These are phyloP conservation scores for Phalangium opilio DNA, from an alignment of 2,888 invertebrate genomes.

Conservation along the genomic window DNA sequence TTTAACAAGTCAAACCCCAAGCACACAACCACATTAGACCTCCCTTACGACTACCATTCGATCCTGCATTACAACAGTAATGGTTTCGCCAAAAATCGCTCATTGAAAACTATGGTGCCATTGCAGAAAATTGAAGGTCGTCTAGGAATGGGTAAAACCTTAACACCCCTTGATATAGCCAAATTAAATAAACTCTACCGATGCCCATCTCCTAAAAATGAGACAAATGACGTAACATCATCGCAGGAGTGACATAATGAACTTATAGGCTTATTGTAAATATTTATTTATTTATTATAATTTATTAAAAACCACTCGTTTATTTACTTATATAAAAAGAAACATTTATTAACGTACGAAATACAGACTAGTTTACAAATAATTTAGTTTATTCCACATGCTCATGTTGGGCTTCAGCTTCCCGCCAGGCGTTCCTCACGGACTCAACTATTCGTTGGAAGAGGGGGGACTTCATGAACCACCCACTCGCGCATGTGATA, in stretches of 20 bases:
- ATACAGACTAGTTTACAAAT: conserved; percentile 1
- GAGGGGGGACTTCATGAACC: conserved; percentile 56
- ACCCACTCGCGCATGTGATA: conserved; percentile 51
- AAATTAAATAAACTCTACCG: conserved; percentile 15
- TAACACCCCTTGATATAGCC: conserved; percentile 12
- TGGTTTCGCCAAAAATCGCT: conserved; percentile 10
- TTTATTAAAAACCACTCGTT: too few species aligned
- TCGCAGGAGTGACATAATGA: too few species aligned
- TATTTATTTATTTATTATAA: too few species aligned
- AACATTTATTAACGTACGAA: background rate
- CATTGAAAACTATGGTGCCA: conserved; percentile 10
- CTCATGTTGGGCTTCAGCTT: conserved; percentile 66
- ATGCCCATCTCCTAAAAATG: conserved; percentile 1
- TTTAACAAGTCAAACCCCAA: conserved; percentile 11
- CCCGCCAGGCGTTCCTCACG: conserved; percentile 70
- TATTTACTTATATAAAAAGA: too few species aligned
- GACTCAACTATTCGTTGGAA: conserved; percentile 67
- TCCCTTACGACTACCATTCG: conserved; percentile 12
- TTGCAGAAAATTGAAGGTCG: background rate
- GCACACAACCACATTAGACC: conserved; percentile 12
- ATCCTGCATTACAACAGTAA: conserved; percentile 13
- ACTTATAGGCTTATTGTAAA: too few species aligned
- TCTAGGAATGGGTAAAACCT: conserved; percentile 5
- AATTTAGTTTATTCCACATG: conserved; percentile 58
- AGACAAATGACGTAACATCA: background rate